Percentiles rank a stretch among this genome's conserved stretches.
phyloP scores from a whole-genome alignment of 1,140 invertebrate species.

The Triops longicaudatus region DNA sequence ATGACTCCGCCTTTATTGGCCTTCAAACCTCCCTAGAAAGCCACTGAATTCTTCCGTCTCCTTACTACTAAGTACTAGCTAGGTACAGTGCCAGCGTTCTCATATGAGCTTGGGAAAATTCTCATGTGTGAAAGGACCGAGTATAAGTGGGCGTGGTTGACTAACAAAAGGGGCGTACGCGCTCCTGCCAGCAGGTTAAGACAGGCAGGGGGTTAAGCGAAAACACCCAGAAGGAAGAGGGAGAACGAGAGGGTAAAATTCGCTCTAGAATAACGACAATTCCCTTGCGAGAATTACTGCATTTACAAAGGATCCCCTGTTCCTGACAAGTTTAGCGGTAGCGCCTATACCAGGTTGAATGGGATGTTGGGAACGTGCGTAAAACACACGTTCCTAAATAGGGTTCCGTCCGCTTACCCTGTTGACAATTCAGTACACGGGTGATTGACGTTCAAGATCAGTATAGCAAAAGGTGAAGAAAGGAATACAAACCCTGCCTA shows the following conservation, averaged over 20 bases:
- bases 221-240: neutral
- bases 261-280: conserved; percentile 4
- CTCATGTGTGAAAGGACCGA: neutral
- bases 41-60: neutral
- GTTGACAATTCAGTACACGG: neutral
- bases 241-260: neutral
- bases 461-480: neutral
- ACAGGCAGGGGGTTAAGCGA: neutral
- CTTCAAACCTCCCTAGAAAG: conserved; percentile 10
- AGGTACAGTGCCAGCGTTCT: too few relatives aligned
- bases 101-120: neutral
- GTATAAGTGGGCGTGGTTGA: neutral
- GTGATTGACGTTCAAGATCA: neutral
- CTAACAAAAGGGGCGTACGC: neutral
- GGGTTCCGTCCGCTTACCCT: neutral
- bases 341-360: neutral
- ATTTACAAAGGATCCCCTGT: neutral
- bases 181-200: neutral
- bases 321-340: neutral
- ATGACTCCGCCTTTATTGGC: conserved; percentile 19
- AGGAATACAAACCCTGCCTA: neutral
- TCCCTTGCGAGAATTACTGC: neutral
- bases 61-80: too few relatives aligned
- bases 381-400: neutral
- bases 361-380: conserved; percentile 10